Conservation (phyloP, 2,888 invertebrate genomes). For the Julus scanicus region DNA sequence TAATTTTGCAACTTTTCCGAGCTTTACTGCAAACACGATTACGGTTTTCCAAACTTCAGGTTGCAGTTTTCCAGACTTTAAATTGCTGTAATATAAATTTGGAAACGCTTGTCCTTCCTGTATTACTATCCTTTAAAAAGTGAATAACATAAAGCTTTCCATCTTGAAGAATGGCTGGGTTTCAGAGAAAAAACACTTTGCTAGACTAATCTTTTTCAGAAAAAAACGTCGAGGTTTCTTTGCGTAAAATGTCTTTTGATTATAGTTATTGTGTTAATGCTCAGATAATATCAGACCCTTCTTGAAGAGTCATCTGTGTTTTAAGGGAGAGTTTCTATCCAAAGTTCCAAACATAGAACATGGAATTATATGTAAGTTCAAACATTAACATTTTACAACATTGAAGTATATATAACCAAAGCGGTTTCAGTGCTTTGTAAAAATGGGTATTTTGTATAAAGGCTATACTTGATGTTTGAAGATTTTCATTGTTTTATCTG, state of each 20-base stretch:
- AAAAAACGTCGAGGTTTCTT: background rate
- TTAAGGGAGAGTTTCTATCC: background rate
- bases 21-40: slow-evolving; percentile 42
- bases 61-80: slow-evolving; percentile 32
- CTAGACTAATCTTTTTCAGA: background rate
- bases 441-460: background rate
- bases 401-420: too few relatives aligned
- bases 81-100: background rate
- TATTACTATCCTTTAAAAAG: background rate
- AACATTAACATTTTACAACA: too few relatives aligned
- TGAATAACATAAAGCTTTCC: background rate
- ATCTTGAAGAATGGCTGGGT: background rate
- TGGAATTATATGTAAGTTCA: too few relatives aligned
- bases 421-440: too few relatives aligned
- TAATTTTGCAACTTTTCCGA: background rate
- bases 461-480: background rate
- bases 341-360: too few relatives aligned
- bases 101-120: background rate
- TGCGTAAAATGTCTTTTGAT: background rate
- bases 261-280: background rate
- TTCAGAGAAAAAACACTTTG: background rate
- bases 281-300: background rate
- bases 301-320: background rate
- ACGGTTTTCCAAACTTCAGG: background rate
- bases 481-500: background rate